phyloP scores from a whole-genome alignment of 2,113 vertebrate genomes.

The Ranitomeya imitator region DNA sequence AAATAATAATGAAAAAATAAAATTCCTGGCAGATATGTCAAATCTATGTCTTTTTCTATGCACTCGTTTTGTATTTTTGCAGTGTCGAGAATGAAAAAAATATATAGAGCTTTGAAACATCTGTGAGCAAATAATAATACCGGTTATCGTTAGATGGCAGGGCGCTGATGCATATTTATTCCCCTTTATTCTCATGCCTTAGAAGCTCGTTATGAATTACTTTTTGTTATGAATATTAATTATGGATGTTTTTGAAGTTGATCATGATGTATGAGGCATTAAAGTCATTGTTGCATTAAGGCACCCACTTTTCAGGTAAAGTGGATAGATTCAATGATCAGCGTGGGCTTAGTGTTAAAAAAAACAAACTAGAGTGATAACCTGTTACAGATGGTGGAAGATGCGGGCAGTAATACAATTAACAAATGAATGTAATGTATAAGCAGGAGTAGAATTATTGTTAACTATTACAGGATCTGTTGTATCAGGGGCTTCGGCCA shows the following conservation, averaged over 20 bases:
- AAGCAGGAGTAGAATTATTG: too few species aligned
- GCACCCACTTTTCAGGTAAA: neutral
- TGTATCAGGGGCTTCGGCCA: too few species aligned
- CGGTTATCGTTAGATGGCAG: constrained; percentile 30
- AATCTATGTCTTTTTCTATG: constrained; percentile 20
- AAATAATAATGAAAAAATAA: neutral
- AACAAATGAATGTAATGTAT: neutral
- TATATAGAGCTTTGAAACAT: constrained; percentile 21
- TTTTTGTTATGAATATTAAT: neutral
- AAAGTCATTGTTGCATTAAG: neutral
- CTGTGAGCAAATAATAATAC: constrained; percentile 32
- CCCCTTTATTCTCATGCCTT: neutral
- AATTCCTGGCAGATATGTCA: constrained; percentile 15
- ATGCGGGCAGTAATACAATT: neutral
- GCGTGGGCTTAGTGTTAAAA: neutral
- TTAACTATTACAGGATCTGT: too few species aligned
- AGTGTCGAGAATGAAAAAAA: neutral
- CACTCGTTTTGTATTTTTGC: constrained; percentile 19
- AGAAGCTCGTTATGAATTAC: constrained; percentile 1
- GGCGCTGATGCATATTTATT: neutral
- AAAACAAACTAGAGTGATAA: too few species aligned
- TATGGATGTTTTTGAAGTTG: constrained; percentile 9
- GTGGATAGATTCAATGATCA: neutral
- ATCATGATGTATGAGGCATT: neutral
- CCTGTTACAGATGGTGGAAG: neutral